Conservation (phyloP, 1,140 invertebrate species). For the Hydropsyche tenuis region DNA sequence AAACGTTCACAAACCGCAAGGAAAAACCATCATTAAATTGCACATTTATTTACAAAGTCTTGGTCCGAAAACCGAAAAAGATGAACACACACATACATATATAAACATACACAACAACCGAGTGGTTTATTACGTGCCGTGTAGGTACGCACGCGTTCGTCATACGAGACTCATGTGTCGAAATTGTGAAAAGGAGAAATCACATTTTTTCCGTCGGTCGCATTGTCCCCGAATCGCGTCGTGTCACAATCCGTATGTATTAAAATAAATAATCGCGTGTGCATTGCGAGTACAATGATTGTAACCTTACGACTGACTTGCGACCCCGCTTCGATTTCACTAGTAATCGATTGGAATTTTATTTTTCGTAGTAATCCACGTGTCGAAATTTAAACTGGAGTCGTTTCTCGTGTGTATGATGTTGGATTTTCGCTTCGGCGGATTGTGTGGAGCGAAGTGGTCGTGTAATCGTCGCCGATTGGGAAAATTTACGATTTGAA, state of each 20-base stretch:
- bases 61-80: neutral
- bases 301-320: slow-evolving; percentile 21
- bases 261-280: too few species aligned
- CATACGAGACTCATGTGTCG: neutral
- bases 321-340: slow-evolving; percentile 16
- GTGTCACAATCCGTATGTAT: slow-evolving; percentile 20
- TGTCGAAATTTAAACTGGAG: too few species aligned
- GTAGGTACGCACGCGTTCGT: neutral
- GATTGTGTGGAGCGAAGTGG: too few species aligned
- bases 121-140: too few species aligned
- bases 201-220: slow-evolving; percentile 36
- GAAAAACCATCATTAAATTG: too few species aligned
- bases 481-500: too few species aligned
- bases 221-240: slow-evolving; percentile 33
- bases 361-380: neutral
- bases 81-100: neutral
- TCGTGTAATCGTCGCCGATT: too few species aligned
- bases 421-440: too few species aligned
- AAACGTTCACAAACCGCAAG: too few species aligned
- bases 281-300: neutral
- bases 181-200: slow-evolving; percentile 41
- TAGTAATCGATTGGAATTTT: neutral
- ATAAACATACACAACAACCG: neutral
- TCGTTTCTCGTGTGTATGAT: too few species aligned
- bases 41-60: neutral